Base-by-base conservation (phyloP, 2,113 vertebrate species). In the Strix uralensis region DNA sequence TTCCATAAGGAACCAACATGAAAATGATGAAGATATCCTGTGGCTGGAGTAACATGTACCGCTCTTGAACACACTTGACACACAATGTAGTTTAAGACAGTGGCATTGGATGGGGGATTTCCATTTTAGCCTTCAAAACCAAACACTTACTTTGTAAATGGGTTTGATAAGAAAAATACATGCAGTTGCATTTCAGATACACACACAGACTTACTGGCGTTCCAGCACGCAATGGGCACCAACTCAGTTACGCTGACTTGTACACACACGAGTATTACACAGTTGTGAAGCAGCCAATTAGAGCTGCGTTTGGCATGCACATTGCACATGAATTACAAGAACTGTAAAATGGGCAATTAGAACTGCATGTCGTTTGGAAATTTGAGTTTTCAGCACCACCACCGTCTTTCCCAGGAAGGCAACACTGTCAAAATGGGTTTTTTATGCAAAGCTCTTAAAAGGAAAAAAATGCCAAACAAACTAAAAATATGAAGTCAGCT, bases 391-490 rank as follows among this genome's bases (percentile, higher is more conserved):
- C 91, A 95, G 86, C 89, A 92, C 46, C 91, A 94, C 54, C 85
- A 95, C 54, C 74, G 81, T 92, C 94, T 93, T 96, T 82, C 86
- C 95, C 72, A 81, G 73, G 88, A 95, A 96, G 69, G 94, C 88
- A 95, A 96, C 78, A 91, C 83, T 96, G 94, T 96, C 83, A 90
- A 92, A 95, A 89, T 97, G 90, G 95, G 90, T 97, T 94, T 91
- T 93, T 96, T 95, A 96, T 91, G 75, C 84, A 95, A 94, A 91
- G 55, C 91, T 90, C 84, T 93, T 93, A 51, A 91, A 92, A 96
- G 70, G 61, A 88, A 96, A 90, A 94, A 94, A 90, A 90, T 2
- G 78, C 78, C 88, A 92, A 95, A 72, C 83, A 91, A 91, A 94
- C 95, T 95, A 87, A 96, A 97, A 95, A 94, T 96, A 97, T 81